Base-by-base conservation (phyloP, 2,797 vertebrate genomes). In the Mus minutoides region DNA sequence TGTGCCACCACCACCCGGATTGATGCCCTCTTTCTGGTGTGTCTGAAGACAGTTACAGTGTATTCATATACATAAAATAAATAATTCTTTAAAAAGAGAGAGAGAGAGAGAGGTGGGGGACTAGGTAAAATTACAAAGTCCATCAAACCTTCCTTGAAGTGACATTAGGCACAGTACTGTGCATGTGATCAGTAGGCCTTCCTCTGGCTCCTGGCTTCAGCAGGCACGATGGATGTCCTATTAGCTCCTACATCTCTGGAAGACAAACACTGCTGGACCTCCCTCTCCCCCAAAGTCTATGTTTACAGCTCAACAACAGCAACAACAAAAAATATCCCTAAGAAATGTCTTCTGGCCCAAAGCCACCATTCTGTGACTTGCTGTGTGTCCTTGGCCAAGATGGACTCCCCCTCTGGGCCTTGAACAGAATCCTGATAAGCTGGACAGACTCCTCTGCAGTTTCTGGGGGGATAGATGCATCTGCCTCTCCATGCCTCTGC, bases 311-410 rank as follows among this genome's bases (percentile, higher is more conserved):
- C 73, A 76, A 62, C 56, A n/a, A n/a, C n/a, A n/a, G n/a, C n/a
- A n/a, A n/a, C 40, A 78, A 34, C 12, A 92, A 93, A 71, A 37
- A 69, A 69, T n/a, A n/a, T 6, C 3, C n/a, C 31, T 93, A 77
- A 89, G 29, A 92, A 77, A 49, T n/a, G 29, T 79, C 34, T 85
- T 91, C 49, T 58, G 62, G 78, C 56, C 31, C 21, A 31, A 37
- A 64, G 64, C 24, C 37, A 56, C 34, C 22, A 7, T 40, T 82
- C 79, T 71, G 26, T 64, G 84, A 85, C 46, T 84, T 67, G 92
- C 87, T 94, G 40, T 85, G 82, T 90, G 56, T 64, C 88, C 49
- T 86, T 54, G 40, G 85, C 64, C 16, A 73, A 95, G 73, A 69
- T 13, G 7, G 14, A 58, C 21, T 21, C 62, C 79, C 49, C 89